phyloP scores from a whole-genome alignment of 2,797 vertebrate species.

The Lophius americanus region DNA sequence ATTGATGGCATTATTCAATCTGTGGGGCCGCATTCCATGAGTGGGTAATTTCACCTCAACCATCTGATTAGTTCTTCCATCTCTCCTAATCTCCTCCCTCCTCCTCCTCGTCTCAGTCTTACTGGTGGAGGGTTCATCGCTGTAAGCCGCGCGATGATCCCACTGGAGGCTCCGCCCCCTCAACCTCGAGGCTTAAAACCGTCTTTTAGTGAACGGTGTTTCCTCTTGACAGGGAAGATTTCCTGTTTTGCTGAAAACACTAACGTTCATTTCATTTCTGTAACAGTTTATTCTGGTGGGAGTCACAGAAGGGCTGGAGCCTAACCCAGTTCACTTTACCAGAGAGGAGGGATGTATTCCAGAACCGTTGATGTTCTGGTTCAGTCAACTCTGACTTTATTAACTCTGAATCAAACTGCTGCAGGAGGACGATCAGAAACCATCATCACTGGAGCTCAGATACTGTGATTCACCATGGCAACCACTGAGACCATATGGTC shows the following conservation, averaged over 20 bases:
- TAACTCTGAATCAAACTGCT: no score
- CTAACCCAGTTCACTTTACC: no score
- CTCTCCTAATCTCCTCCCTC: neutral
- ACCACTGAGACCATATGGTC: no score
- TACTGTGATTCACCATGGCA: no score
- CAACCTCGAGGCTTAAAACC: neutral
- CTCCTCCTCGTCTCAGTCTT: neutral
- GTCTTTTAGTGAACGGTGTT: no score
- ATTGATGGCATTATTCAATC: slow-evolving; percentile 53
- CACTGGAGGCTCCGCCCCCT: neutral
- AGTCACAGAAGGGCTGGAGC: no score
- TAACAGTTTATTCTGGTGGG: no score
- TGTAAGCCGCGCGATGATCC: neutral
- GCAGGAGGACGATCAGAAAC: no score
- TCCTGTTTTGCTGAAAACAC: neutral
- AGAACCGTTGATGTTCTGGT: no score
- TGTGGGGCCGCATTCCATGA: slow-evolving; percentile 23
- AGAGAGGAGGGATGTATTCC: no score
- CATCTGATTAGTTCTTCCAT: neutral
- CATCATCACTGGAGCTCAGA: no score
- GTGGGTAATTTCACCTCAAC: slow-evolving; percentile 3
- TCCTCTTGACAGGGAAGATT: neutral
- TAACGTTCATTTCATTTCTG: neutral
- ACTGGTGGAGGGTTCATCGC: slow-evolving; percentile 1
- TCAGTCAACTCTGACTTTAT: no score